These are phyloP conservation scores for Cephus cinctus DNA, from an alignment of 1,140 invertebrate genomes.

Conservation along the genomic window DNA sequence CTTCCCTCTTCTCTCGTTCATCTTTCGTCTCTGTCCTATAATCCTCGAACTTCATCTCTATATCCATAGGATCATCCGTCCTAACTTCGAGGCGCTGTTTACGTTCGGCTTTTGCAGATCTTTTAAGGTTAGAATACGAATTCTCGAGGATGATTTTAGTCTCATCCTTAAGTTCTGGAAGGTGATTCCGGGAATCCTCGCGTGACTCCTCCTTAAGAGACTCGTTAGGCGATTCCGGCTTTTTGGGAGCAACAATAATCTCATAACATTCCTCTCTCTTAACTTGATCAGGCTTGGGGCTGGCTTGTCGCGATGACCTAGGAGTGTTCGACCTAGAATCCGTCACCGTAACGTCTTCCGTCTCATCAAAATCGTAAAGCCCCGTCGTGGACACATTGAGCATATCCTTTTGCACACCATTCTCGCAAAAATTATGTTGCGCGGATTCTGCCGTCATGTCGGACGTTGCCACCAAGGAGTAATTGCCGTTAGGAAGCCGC, in stretches of 20 bases:
- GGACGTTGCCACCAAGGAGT: slow-evolving; percentile 60
- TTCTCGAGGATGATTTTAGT: background rate
- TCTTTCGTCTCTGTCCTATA: slow-evolving; percentile 35
- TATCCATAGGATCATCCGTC: slow-evolving; percentile 46
- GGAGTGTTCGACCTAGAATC: slow-evolving; percentile 35
- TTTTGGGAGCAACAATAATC: slow-evolving; percentile 27
- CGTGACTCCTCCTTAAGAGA: slow-evolving; percentile 15
- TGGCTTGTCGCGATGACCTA: slow-evolving; percentile 28
- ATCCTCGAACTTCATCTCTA: slow-evolving; percentile 49
- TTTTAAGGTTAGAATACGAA: slow-evolving; percentile 38
- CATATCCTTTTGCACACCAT: slow-evolving; percentile 26
- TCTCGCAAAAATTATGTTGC: slow-evolving; percentile 22
- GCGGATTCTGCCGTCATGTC: slow-evolving; percentile 29
- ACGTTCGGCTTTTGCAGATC: slow-evolving; percentile 39
- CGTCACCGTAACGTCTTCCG: slow-evolving; percentile 28
- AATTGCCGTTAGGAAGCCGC: slow-evolving; percentile 67
- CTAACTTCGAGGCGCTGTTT: slow-evolving; percentile 48
- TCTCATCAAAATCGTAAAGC: slow-evolving; percentile 43
- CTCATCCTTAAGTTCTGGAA: background rate
- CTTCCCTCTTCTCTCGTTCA: slow-evolving; percentile 37
- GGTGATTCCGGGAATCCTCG: slow-evolving; percentile 5
- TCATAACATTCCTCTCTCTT: slow-evolving; percentile 41
- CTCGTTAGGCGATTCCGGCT: slow-evolving; percentile 15
- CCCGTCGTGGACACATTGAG: slow-evolving; percentile 19
- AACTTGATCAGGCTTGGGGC: slow-evolving; percentile 24